phyloP scores from a whole-genome alignment of 1,140 invertebrate species.

The Macrosteles quadrilineatus region DNA sequence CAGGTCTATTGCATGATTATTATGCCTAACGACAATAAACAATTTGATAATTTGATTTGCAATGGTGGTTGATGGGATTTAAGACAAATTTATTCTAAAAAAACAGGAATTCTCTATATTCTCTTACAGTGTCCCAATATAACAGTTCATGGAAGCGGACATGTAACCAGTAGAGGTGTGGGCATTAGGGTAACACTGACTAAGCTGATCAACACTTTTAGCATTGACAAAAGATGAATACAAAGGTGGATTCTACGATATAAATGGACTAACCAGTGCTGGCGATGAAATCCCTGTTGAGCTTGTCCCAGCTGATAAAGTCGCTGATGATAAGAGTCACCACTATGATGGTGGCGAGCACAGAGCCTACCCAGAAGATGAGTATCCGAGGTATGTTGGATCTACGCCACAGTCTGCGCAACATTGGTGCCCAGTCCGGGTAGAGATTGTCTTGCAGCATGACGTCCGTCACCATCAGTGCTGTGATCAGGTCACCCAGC shows the following conservation, averaged over 20 bases:
- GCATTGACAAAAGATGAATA: too few relatives aligned
- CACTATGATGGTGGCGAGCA: conserved; percentile 53
- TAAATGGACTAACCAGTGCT: conserved; percentile 49
- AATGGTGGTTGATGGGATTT: too few relatives aligned
- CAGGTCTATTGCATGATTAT: too few relatives aligned
- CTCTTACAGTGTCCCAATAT: too few relatives aligned
- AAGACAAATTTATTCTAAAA: too few relatives aligned
- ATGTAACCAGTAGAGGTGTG: too few relatives aligned
- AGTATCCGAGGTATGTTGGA: conserved; percentile 53
- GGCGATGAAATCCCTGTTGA: conserved; percentile 56
- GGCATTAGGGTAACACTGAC: not conserved
- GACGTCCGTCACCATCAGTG: conserved; percentile 59
- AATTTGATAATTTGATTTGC: too few relatives aligned
- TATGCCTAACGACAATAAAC: too few relatives aligned
- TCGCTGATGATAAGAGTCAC: conserved; percentile 58
- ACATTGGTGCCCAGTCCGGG: conserved; percentile 53
- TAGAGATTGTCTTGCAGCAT: conserved; percentile 62
- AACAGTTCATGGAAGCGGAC: too few relatives aligned
- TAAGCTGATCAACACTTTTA: not conserved
- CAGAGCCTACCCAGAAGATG: conserved; percentile 56
- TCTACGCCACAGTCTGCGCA: conserved; percentile 52
- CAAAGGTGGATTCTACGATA: not conserved
- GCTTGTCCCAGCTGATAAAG: conserved; percentile 56
- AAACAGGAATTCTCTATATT: too few relatives aligned
- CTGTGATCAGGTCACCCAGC: conserved; percentile 60